Percentiles rank a stretch among this genome's conserved stretches.
Evolutionary conservation across 1,140 invertebrate genomes (phyloP).

Genomic region (Oppia nitens): DNA sequence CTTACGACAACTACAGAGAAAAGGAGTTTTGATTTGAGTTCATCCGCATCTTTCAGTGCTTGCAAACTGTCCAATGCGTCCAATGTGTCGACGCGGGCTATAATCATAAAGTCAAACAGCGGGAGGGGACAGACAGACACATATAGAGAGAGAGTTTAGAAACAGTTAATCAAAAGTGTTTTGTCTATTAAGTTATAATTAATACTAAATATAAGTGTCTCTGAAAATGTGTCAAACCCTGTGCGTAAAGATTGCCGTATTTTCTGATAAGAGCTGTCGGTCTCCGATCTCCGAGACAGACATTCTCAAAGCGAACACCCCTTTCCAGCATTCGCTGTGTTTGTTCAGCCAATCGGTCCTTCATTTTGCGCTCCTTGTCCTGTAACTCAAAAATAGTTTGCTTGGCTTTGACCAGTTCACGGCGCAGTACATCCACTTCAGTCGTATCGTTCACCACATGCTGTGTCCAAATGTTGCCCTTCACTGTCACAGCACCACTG

Average conservation of each 20-base stretch:
- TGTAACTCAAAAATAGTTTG: conserved; percentile 32
- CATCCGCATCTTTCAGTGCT: conserved; percentile 55
- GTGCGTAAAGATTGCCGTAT: conserved; percentile 65
- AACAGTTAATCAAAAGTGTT: neutral
- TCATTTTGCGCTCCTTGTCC: conserved; percentile 31
- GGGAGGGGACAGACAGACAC: neutral
- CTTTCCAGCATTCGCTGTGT: conserved; percentile 27
- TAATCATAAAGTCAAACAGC: neutral
- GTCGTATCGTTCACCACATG: neutral
- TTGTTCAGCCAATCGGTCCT: conserved; percentile 30
- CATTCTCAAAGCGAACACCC: conserved; percentile 27
- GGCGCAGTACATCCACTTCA: conserved; percentile 33
- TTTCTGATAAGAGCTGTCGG: conserved; percentile 44
- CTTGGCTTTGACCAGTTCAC: conserved; percentile 33
- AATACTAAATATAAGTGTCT: no score
- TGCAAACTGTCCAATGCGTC: conserved; percentile 60
- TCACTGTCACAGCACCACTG: neutral
- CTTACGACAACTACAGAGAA: conserved; percentile 87
- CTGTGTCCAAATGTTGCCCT: conserved; percentile 8
- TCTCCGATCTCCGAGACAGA: conserved; percentile 28
- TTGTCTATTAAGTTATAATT: no score
- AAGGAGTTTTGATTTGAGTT: conserved; percentile 78
- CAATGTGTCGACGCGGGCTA: conserved; percentile 57
- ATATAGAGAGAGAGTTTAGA: neutral
- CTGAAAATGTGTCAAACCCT: conserved; percentile 23